phyloP scores from a whole-genome alignment of 2,888 invertebrate genomes.

The Alsophila aescularia region DNA sequence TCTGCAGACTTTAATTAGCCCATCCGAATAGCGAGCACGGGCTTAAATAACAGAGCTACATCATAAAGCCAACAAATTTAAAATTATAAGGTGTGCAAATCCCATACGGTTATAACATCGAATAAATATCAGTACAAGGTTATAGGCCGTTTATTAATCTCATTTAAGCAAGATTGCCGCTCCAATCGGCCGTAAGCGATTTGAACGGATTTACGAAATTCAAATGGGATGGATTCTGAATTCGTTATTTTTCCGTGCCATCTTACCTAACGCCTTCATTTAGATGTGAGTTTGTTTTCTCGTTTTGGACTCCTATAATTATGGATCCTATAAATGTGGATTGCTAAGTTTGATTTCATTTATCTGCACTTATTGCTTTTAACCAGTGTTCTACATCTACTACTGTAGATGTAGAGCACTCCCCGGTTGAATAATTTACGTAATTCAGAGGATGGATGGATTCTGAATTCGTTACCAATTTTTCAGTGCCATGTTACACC shows the following conservation, averaged over 20 bases:
- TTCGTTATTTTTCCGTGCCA: slow-evolving; percentile 40
- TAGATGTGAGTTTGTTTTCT: slow-evolving; percentile 21
- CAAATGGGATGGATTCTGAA: slow-evolving; percentile 37
- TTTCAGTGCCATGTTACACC: too few relatives aligned
- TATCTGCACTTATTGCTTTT: too few relatives aligned
- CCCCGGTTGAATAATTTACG: too few relatives aligned
- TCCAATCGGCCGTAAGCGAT: slow-evolving; percentile 53
- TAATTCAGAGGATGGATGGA: too few relatives aligned
- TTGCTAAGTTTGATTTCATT: too few relatives aligned
- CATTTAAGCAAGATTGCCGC: slow-evolving; percentile 59
- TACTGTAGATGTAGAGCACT: too few relatives aligned
- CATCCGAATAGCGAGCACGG: slow-evolving; percentile 15
- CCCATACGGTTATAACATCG: too few relatives aligned
- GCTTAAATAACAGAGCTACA: slow-evolving; percentile 28
- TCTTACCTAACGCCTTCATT: slow-evolving; percentile 43
- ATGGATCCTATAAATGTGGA: neutral
- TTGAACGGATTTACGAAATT: slow-evolving; percentile 48
- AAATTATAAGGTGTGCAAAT: slow-evolving; percentile 42
- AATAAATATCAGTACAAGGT: too few relatives aligned
- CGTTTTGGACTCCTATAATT: neutral
- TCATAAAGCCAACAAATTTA: slow-evolving; percentile 24
- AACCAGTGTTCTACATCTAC: too few relatives aligned
- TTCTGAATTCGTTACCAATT: too few relatives aligned
- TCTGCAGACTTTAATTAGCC: slow-evolving; percentile 11
- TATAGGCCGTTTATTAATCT: slow-evolving; percentile 59